A percentile compares a stretch with the other conserved stretches of the same genome.
phyloP scores from a whole-genome alignment of 2,888 invertebrate species.

The Ichneumoninae sp. region DNA sequence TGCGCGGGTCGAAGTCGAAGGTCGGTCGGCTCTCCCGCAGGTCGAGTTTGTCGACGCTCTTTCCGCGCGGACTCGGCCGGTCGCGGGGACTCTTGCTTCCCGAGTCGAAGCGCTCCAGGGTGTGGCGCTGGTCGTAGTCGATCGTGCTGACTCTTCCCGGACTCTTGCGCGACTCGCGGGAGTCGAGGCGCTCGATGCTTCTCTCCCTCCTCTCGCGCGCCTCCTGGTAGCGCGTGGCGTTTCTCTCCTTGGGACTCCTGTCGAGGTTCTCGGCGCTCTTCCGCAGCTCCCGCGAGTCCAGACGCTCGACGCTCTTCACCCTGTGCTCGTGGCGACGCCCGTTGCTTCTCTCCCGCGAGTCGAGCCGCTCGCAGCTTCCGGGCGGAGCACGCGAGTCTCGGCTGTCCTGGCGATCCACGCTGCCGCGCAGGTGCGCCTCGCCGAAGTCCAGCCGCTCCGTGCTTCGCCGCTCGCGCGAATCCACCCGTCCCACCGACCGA shows the following conservation, averaged over 20 bases:
- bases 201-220: constrained; percentile 71
- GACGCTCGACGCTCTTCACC: constrained; percentile 76
- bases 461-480: constrained; percentile 74
- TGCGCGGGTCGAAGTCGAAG: constrained; percentile 80
- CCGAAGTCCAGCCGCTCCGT: constrained; percentile 73
- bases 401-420: constrained; percentile 73
- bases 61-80: constrained; percentile 73
- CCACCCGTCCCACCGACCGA: constrained; percentile 75
- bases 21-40: constrained; percentile 73
- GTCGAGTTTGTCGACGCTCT: constrained; percentile 79
- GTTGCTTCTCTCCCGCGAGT: constrained; percentile 70
- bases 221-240: constrained; percentile 65
- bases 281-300: constrained; percentile 76
- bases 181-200: constrained; percentile 77
- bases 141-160: constrained; percentile 63
- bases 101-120: constrained; percentile 78
- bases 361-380: constrained; percentile 74
- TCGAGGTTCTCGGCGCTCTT: constrained; percentile 77
- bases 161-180: constrained; percentile 71
- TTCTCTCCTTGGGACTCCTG: constrained; percentile 69
- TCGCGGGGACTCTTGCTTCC: constrained; percentile 76
- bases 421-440: constrained; percentile 69
- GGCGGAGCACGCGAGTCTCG: constrained; percentile 74
- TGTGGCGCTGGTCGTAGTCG: constrained; percentile 79
- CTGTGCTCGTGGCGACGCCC: constrained; percentile 68